Evolutionary conservation across 2,113 vertebrate genomes (phyloP), one percentile per base, ranked within the genome.

Genomic region (Actenoides hombroni): DNA sequence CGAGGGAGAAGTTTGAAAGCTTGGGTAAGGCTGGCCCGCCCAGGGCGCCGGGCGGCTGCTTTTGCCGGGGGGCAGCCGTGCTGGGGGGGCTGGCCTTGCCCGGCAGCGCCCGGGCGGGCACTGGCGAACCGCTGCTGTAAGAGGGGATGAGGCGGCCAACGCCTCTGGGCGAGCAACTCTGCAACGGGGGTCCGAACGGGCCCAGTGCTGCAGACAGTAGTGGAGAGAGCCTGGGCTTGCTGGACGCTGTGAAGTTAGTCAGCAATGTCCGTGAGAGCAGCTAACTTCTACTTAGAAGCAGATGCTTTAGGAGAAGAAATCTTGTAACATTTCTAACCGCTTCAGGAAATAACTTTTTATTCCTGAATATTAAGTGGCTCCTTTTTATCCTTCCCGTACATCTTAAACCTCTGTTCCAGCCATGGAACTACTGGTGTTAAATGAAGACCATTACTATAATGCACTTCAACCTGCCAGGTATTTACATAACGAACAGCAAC

Each of bases 1-100:
- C 98, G 48, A 97, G 98, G 81, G 92, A 97, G 92, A 98, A 98
- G 96, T 98, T 99, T 24, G 96, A 93, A 73, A 97, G 96, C 82
- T 78, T 99, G 91, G 98, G 98, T 99, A 90, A 60, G 97, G 76
- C 57, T 2, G 59, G 26, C n/a, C 33, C 33, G 42, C 56, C 10
- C 35, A 31, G 37, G 46, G 46, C 42, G 2, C 35, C n/a, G 37
- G 46, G 46, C 42, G 2, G 70, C 64, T 11, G 54, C 61, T 15
- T 29, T 6, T 42, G 42, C 42, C 42, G 15, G 15, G 42, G 42
- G 42, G 42, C 42, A 42, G 42, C 42, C 42, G 42, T 42, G 42
- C 42, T 15, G 42, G 44, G 46, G 46, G 42, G 2, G 64, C 63
- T 42, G 42, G 42, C 42, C 15, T 42, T 42, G 15, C 42, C 42